phyloP scores from a whole-genome alignment of 1,140 invertebrate species.

The Eupeodes corollae region DNA sequence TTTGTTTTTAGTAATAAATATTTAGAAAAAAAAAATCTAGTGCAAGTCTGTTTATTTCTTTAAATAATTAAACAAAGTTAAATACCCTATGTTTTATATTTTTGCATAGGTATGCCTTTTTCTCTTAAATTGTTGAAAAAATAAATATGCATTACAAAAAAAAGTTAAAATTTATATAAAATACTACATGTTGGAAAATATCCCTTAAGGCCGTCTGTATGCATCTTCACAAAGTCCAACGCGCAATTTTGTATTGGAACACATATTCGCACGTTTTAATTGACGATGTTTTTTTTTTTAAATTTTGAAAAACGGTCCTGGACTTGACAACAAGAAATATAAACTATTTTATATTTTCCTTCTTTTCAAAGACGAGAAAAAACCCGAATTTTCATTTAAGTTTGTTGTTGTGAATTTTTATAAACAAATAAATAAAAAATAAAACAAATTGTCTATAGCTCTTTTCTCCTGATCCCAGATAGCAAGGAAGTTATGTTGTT shows the following conservation, averaged over 20 bases:
- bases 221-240: background rate
- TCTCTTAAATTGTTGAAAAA: too few relatives aligned
- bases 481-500: background rate
- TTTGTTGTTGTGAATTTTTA: background rate
- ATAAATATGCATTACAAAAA: too few relatives aligned
- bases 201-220: background rate
- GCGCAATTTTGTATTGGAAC: background rate
- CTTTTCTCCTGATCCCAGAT: slow-evolving; percentile 5
- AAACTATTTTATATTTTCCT: too few relatives aligned
- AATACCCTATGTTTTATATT: background rate
- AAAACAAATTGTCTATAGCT: slow-evolving; percentile 1
- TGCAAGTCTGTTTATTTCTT: background rate
- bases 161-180: too few relatives aligned
- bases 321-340: too few relatives aligned
- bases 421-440: background rate
- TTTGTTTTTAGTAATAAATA: too few relatives aligned
- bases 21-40: background rate
- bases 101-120: background rate
- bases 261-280: too few relatives aligned
- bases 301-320: too few relatives aligned
- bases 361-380: too few relatives aligned
- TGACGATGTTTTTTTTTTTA: too few relatives aligned
- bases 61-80: background rate
- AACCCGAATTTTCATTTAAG: background rate
- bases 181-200: background rate